Evolutionary conservation across 2,797 vertebrate species (phyloP).

Genomic region (Enteromius unitaeniatus): DNA sequence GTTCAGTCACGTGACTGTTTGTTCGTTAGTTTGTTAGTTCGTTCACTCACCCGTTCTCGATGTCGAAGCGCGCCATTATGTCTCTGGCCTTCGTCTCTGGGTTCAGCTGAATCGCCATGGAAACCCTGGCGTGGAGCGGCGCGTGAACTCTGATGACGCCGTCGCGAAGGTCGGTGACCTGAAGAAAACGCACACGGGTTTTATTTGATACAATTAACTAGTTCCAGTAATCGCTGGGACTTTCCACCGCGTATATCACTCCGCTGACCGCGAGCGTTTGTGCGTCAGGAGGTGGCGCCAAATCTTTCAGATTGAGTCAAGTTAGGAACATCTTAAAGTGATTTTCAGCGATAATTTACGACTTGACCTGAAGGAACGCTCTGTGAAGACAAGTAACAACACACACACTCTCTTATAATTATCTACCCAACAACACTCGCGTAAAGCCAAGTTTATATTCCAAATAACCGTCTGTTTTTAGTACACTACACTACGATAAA

Average conservation of each 20-base stretch:
- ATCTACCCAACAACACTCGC: too few species aligned
- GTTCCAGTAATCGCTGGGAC: not conserved
- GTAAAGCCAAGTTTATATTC: too few species aligned
- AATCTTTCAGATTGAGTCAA: not conserved
- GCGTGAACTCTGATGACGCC: conserved; percentile 94
- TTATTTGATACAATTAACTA: not conserved
- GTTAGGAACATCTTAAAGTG: not conserved
- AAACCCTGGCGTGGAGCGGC: conserved; percentile 90
- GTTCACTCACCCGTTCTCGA: conserved; percentile 83
- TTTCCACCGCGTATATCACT: not conserved
- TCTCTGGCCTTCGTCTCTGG: conserved; percentile 88
- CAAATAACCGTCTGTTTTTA: too few species aligned
- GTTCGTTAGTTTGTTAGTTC: not conserved
- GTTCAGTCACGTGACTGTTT: not conserved
- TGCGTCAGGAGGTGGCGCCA: not conserved
- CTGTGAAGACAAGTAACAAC: not conserved
- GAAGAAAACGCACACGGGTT: conserved; percentile 49
- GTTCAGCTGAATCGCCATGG: conserved; percentile 93
- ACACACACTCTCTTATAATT: too few species aligned
- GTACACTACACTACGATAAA: too few species aligned
- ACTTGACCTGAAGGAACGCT: not conserved
- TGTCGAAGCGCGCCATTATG: conserved; percentile 86
- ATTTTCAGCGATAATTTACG: not conserved
- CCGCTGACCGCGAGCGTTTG: not conserved
- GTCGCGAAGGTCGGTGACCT: conserved; percentile 87